A percentile compares a stretch with the other conserved stretches of the same genome.
These are phyloP conservation scores for Oncorhynchus keta DNA, from an alignment of 2,113 vertebrate species.

Conservation along the genomic window DNA sequence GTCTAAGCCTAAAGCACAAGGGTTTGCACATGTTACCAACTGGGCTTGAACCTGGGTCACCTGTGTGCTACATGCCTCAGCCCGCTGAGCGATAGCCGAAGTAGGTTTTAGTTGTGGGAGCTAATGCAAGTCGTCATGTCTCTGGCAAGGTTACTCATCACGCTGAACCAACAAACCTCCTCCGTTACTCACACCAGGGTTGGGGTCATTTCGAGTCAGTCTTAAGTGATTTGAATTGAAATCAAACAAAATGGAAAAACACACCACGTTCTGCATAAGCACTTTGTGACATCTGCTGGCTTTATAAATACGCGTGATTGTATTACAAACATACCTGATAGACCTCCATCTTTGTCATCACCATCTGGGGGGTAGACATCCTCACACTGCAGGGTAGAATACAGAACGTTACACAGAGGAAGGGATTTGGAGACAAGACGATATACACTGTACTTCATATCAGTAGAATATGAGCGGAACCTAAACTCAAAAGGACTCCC, in stretches of 20 bases:
- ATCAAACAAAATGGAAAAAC: neutral
- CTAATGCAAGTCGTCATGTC: too few relatives aligned
- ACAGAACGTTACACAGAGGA: neutral
- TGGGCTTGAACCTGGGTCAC: too few relatives aligned
- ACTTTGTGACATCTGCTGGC: neutral
- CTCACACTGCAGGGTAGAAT: slow-evolving; percentile 43
- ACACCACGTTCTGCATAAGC: slow-evolving; percentile 1
- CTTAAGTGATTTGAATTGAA: neutral
- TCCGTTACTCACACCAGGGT: too few relatives aligned
- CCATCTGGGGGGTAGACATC: slow-evolving; percentile 30
- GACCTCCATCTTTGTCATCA: slow-evolving; percentile 55
- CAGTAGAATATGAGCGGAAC: neutral
- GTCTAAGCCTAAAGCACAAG: neutral
- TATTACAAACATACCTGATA: slow-evolving; percentile 53
- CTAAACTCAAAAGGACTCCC: too few relatives aligned
- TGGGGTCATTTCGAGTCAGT: too few relatives aligned
- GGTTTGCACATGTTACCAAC: too few relatives aligned
- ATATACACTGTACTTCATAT: neutral
- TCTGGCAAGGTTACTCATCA: too few relatives aligned
- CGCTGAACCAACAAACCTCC: too few relatives aligned
- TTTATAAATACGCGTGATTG: too few relatives aligned
- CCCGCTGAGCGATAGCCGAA: too few relatives aligned
- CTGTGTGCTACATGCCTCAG: neutral
- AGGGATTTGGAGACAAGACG: neutral
- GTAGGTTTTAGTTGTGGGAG: too few relatives aligned